Conservation (phyloP, 2,888 invertebrate species). For the Sinopyrophorus schimmeli region DNA sequence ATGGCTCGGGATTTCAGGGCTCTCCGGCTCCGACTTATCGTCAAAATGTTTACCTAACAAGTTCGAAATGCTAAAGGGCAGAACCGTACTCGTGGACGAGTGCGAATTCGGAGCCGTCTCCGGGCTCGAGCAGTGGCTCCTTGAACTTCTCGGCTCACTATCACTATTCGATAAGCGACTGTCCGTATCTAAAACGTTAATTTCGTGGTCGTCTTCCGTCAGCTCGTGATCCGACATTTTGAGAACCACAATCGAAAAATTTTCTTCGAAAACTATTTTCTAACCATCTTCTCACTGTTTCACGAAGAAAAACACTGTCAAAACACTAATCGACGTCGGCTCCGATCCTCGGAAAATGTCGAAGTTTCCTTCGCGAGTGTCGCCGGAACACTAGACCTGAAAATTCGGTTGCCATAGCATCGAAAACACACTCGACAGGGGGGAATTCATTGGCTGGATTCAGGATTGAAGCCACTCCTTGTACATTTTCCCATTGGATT, state of each 20-base stretch:
- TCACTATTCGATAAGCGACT: slow-evolving; percentile 66
- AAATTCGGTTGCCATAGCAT: slow-evolving; percentile 55
- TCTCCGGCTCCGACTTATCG: slow-evolving; percentile 57
- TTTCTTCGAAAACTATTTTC: too few relatives aligned
- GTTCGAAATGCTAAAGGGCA: slow-evolving; percentile 83
- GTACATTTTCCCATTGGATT: slow-evolving; percentile 55
- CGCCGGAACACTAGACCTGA: slow-evolving; percentile 47
- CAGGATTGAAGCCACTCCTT: slow-evolving; percentile 47
- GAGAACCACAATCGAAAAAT: too few relatives aligned
- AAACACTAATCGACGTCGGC: slow-evolving; percentile 23
- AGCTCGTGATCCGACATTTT: slow-evolving; percentile 54
- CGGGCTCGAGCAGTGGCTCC: slow-evolving; percentile 51
- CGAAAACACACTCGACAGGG: slow-evolving; percentile 47
- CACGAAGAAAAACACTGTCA: background rate
- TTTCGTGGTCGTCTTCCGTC: slow-evolving; percentile 68
- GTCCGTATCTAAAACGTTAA: slow-evolving; percentile 68
- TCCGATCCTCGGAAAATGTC: slow-evolving; percentile 27
- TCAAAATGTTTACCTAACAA: slow-evolving; percentile 77
- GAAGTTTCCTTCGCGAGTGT: slow-evolving; percentile 43
- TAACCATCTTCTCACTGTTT: background rate
- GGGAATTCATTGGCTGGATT: slow-evolving; percentile 54
- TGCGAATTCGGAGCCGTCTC: slow-evolving; percentile 57
- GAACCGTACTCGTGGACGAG: slow-evolving; percentile 60
- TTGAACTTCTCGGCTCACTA: slow-evolving; percentile 57
- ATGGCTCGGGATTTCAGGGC: slow-evolving; percentile 41